Base-by-base conservation (phyloP, 2,113 vertebrate genomes). In the Colius striatus region DNA sequence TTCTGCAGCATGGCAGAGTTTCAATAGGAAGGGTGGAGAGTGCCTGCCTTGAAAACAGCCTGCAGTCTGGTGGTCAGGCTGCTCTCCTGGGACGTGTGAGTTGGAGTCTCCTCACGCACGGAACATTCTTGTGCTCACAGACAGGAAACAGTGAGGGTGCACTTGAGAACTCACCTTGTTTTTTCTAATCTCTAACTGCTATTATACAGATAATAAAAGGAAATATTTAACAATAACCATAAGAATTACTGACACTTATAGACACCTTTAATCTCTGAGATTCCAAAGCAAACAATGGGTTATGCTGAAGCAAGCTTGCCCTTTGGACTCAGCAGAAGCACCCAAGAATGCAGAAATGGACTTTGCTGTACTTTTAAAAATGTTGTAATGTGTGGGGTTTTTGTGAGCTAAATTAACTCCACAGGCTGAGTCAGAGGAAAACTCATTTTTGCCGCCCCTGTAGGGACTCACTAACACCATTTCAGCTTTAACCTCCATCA, bases 21-120 rank as follows among this genome's bases (percentile, higher is more conserved):
- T 92, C 96, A 96, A 94, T 82, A 96, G 95, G 95, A 97, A 96
- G 96, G 95, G 95, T 97, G 96, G 94, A 92, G 96, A 92, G 67
- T 66, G 87, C 80, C 87, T 95, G 92, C 84, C 58, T 95, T 90
- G 89, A 91, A 89, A 97, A 95, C 95, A 95, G 94, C 89, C 90
- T 89, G 84, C 75, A 86, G 83, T 87, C 89, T 97, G 81, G 84
- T 92, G 92, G 91, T 93, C 89, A 96, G 91, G 80, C 91, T 0
- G 2, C 84, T 91, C 95, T 94, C 95, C 53, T 70, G 95, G 92
- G 96, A 97, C 8, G 0, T 66, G 71, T 84, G 92, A 95, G 91
- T 92, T 0, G 83, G 70, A 94, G 86, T 65, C 80, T 97, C 94
- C 92, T 95, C 96, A 96, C 47, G 86, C 96, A 95, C 26, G 6